Conservation (phyloP, 1,140 invertebrate species). For the Subanguina moxae region DNA sequence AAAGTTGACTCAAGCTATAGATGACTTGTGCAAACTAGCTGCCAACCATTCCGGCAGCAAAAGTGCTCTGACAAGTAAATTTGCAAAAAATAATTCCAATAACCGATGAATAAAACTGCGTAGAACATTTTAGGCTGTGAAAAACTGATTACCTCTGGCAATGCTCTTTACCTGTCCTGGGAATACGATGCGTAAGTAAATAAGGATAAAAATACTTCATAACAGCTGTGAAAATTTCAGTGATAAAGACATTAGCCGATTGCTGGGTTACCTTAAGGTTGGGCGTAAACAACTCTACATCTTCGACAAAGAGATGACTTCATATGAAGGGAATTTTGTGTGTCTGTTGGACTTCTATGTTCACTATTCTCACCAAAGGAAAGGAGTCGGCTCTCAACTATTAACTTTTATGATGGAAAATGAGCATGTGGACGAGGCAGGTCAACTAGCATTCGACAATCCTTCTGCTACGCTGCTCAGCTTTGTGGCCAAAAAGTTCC, state of each 20-base stretch:
- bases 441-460: conserved; percentile 47
- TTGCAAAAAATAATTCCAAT: conserved; percentile 18
- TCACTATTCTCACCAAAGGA: conserved; percentile 73
- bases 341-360: conserved; percentile 84
- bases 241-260: conserved; percentile 60
- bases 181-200: conserved; percentile 46
- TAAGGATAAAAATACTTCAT: not conserved
- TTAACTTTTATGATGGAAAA: conserved; percentile 75
- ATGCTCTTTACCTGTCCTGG: conserved; percentile 48
- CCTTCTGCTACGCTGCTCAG: conserved; percentile 49
- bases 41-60: conserved; percentile 5
- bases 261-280: conserved; percentile 77
- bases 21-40: conserved; percentile 16
- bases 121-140: conserved; percentile 20
- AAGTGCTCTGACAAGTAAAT: conserved; percentile 24
- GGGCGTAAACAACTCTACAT: conserved; percentile 79
- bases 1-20: conserved; percentile 34
- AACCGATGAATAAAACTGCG: no score
- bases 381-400: conserved; percentile 72
- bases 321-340: conserved; percentile 60
- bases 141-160: conserved; percentile 40
- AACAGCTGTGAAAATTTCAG: conserved; percentile 12
- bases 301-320: conserved; percentile 65
- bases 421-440: conserved; percentile 30
- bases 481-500: conserved; percentile 43